Percentiles rank a stretch among this genome's conserved stretches.
Conservation (phyloP, 2,888 invertebrate genomes). For the Dolichomitus sp. region DNA sequence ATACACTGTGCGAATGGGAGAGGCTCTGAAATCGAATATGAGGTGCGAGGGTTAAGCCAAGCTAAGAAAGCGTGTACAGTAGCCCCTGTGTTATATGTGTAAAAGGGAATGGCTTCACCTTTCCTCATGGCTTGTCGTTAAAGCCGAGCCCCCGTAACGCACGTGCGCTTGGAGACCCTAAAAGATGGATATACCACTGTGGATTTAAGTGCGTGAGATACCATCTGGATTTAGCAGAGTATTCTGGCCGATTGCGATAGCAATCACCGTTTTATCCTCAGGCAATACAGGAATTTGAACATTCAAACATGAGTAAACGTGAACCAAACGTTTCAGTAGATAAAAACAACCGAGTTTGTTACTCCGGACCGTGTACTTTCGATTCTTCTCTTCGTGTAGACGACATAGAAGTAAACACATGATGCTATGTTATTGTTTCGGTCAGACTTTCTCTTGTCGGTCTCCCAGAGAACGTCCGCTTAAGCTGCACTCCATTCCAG, state of each 20-base stretch:
- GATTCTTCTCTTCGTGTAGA: not conserved
- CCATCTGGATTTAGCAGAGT: not conserved
- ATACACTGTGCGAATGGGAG: constrained; percentile 40
- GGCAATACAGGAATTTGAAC: not conserved
- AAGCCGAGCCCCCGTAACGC: constrained; percentile 73
- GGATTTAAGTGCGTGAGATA: not conserved
- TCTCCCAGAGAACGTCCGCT: not conserved
- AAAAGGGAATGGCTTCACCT: constrained; percentile 78
- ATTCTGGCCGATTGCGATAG: not conserved
- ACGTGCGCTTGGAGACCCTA: constrained; percentile 22
- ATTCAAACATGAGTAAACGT: not conserved
- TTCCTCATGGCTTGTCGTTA: constrained; percentile 73
- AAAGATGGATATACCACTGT: constrained; percentile 18
- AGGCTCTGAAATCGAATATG: constrained; percentile 81
- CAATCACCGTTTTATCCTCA: not conserved
- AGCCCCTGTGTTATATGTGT: constrained; percentile 68
- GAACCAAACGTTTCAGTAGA: not conserved
- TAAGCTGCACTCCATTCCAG: constrained; percentile 15
- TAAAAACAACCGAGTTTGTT: constrained; percentile 9
- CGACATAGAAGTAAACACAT: not conserved
- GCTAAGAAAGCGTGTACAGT: constrained; percentile 77
- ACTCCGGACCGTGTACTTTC: not conserved
- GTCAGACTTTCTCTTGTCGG: not conserved
- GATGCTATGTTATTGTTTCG: constrained; percentile 3
- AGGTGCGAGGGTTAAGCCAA: constrained; percentile 77